phyloP scores from a whole-genome alignment of 1,140 invertebrate genomes.

The Cherax quadricarinatus region DNA sequence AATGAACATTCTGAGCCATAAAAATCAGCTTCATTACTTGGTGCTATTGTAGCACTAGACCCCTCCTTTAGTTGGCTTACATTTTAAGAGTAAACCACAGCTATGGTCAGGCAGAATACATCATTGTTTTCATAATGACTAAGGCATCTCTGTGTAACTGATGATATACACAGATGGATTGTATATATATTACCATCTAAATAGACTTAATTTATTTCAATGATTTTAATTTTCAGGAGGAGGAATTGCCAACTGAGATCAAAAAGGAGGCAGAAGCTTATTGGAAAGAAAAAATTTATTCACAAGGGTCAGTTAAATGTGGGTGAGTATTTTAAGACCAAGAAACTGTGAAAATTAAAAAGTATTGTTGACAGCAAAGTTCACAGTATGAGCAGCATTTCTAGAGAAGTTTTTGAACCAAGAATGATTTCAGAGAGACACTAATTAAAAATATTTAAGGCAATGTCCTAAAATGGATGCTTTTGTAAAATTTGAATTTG shows the following conservation, averaged over 20 bases:
- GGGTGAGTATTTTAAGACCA: not conserved
- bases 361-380: too few species aligned
- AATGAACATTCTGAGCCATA: not conserved
- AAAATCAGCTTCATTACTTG: not conserved
- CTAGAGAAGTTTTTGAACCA: too few species aligned
- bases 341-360: too few species aligned
- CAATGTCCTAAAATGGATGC: too few species aligned
- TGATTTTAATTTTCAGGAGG: constrained; percentile 76
- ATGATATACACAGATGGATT: not conserved
- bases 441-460: too few species aligned
- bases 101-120: not conserved
- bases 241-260: constrained; percentile 79
- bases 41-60: too few species aligned
- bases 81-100: not conserved
- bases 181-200: not conserved
- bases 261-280: constrained; percentile 84
- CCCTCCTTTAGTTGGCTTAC: too few species aligned
- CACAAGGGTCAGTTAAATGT: not conserved
- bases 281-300: constrained; percentile 80
- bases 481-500: too few species aligned
- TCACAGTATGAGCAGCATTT: too few species aligned
- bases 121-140: not conserved
- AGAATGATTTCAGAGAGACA: too few species aligned
- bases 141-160: not conserved
- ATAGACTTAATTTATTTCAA: not conserved